phyloP scores from a whole-genome alignment of 2,797 vertebrate genomes.

The Falco rusticolus region DNA sequence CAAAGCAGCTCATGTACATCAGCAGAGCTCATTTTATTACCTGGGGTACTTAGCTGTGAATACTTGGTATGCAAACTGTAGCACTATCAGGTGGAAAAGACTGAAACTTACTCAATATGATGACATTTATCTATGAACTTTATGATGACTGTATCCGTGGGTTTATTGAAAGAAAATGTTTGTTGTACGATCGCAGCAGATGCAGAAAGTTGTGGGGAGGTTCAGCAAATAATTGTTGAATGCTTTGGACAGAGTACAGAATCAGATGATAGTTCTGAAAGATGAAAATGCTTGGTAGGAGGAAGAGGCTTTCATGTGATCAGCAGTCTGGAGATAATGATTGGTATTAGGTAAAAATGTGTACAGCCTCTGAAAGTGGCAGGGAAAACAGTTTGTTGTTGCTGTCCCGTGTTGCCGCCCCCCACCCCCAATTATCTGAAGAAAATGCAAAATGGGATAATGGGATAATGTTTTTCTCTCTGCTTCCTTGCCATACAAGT shows the following conservation, averaged over 20 bases:
- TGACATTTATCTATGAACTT: background rate
- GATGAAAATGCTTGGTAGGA: background rate
- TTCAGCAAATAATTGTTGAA: background rate
- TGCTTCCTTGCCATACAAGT: background rate
- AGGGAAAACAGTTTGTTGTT: background rate
- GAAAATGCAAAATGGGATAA: background rate
- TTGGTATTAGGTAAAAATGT: background rate
- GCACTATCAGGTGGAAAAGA: background rate
- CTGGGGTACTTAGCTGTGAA: background rate
- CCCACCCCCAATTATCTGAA: background rate
- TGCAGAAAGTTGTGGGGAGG: background rate
- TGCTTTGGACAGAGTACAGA: background rate
- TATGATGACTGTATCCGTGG: background rate
- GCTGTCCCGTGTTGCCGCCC: too few relatives aligned
- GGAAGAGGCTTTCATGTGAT: background rate
- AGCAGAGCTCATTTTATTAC: background rate
- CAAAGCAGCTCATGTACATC: background rate
- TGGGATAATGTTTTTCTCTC: background rate
- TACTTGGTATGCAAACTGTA: background rate
- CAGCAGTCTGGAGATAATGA: background rate
- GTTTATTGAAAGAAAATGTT: background rate
- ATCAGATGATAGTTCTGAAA: background rate
- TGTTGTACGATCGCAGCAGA: background rate
- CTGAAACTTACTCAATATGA: background rate
- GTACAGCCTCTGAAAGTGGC: background rate